Evolutionary conservation across 2,797 vertebrate species (phyloP).

Genomic region (Limnodromus scolopaceus): DNA sequence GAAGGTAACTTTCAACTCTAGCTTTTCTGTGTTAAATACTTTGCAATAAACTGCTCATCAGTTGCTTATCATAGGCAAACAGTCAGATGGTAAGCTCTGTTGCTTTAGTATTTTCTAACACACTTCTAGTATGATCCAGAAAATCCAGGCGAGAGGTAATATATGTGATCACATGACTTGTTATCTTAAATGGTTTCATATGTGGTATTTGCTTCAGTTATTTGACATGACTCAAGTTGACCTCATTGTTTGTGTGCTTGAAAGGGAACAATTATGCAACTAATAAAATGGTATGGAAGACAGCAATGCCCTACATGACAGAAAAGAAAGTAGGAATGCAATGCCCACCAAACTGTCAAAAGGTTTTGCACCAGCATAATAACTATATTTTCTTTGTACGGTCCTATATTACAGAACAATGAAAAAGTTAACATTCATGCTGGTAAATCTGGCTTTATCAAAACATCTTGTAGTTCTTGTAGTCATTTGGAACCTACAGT

Average conservation of each 20-base stretch:
- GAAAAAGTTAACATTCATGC: conserved; percentile 17
- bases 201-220: conserved; percentile 55
- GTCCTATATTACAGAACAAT: background rate
- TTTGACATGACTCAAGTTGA: conserved; percentile 64
- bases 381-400: background rate
- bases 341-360: conserved; percentile 10
- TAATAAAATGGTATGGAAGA: conserved; percentile 35
- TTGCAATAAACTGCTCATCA: conserved; percentile 12
- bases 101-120: conserved; percentile 34
- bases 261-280: conserved; percentile 69
- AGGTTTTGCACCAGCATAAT: background rate
- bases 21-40: conserved; percentile 22
- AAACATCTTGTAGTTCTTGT: conserved; percentile 43
- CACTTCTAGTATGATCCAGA: conserved; percentile 37
- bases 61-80: conserved; percentile 7
- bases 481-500: conserved; percentile 50
- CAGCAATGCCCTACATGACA: conserved; percentile 7
- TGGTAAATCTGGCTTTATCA: conserved; percentile 41
- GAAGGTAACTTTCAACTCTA: conserved; percentile 41
- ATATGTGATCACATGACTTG: conserved; percentile 53
- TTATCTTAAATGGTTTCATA: conserved; percentile 74
- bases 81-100: background rate
- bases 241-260: conserved; percentile 59
- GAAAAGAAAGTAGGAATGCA: conserved; percentile 5
- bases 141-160: conserved; percentile 54